Conservation (phyloP, 2,113 vertebrate species). For the Morphnarchus princeps region DNA sequence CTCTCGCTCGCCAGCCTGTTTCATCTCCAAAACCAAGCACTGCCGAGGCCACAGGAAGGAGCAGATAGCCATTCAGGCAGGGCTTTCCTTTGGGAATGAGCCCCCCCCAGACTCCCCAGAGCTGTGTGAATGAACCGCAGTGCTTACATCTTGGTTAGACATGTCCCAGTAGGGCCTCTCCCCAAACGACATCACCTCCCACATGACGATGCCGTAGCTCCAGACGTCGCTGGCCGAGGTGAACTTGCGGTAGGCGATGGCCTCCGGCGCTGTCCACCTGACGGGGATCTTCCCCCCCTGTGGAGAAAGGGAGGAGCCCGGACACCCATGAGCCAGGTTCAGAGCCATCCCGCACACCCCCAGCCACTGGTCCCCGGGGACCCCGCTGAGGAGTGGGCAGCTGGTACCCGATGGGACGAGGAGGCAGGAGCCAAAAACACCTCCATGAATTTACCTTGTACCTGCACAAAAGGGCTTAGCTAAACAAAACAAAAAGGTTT, state of each 20-base stretch:
- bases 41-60: background rate
- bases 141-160: conserved; percentile 85
- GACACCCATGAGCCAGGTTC: accelerated
- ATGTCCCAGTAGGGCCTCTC: conserved; percentile 86
- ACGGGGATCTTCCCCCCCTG: conserved; percentile 83
- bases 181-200: conserved; percentile 85
- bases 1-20: conserved; percentile 43
- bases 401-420: accelerated
- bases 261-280: conserved; percentile 81
- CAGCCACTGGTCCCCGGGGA: accelerated
- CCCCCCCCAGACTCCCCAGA: background rate
- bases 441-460: background rate
- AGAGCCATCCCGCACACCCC: background rate
- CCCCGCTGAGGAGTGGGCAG: background rate
- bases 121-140: background rate
- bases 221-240: conserved; percentile 82
- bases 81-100: background rate
- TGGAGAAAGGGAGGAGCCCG: background rate
- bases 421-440: background rate
- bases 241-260: conserved; percentile 83
- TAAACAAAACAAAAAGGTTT: too few species aligned
- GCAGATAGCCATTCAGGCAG: background rate
- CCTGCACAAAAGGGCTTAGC: background rate
- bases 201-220: conserved; percentile 85
- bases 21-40: conserved; percentile 55